phyloP scores from a whole-genome alignment of 2,113 vertebrate species.

The Macaca fascicularis region T2T-MFA8v1.1 NC_088386.1:1419501-1420000 shows the following conservation, averaged over 20 bases:
- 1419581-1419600: background rate
- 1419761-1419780: background rate
- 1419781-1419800: slow-evolving; percentile 47
- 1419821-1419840: background rate
- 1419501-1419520: too few relatives aligned
- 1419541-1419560: background rate
- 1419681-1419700: background rate
- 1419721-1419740: background rate
- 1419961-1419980: background rate
- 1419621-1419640: background rate
- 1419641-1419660: background rate
- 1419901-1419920: background rate
- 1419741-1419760: background rate
- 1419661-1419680: background rate
- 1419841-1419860: background rate
- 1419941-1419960: background rate
- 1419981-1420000: background rate
- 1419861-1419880: background rate
- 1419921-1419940: background rate
- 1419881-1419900: background rate
- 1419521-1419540: background rate
- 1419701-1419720: background rate
- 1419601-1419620: background rate
- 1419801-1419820: background rate
- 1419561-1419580: background rate